Evolutionary conservation across 2,113 vertebrate genomes (phyloP).

Genomic region (Conger conger): DNA sequence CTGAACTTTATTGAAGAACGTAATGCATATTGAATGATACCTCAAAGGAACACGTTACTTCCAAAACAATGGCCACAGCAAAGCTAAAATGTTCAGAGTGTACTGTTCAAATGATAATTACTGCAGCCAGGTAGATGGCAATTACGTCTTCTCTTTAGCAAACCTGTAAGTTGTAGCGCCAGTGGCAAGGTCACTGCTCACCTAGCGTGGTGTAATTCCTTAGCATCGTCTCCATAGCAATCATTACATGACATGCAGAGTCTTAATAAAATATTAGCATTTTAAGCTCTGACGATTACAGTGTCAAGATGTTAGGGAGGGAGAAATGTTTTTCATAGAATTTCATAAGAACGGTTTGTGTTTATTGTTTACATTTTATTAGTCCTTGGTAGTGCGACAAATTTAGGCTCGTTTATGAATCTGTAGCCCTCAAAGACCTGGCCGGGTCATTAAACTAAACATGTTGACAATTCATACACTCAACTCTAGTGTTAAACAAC

Average conservation of each 20-base stretch:
- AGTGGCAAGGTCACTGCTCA: background rate
- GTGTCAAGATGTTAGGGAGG: background rate
- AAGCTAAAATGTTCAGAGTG: background rate
- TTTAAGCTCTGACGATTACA: background rate
- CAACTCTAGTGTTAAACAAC: background rate
- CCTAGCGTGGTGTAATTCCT: background rate
- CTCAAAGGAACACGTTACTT: background rate
- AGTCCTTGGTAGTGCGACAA: background rate
- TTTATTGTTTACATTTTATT: background rate
- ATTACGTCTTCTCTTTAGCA: background rate
- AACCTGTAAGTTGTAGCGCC: background rate
- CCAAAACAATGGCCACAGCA: slow-evolving; percentile 1
- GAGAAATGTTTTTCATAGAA: background rate
- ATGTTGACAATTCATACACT: background rate
- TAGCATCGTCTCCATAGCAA: background rate
- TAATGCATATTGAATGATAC: background rate
- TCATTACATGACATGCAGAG: background rate
- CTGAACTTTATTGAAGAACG: background rate
- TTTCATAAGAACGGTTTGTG: background rate
- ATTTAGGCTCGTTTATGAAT: background rate
- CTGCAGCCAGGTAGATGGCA: background rate
- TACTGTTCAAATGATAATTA: background rate
- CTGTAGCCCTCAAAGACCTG: background rate
- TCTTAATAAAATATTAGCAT: background rate
- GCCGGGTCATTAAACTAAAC: background rate